A percentile compares a stretch with the other conserved stretches of the same genome.
These are phyloP conservation scores for Leucophenga maculata DNA, from an alignment of 2,888 invertebrate genomes.

Conservation along the genomic window DNA sequence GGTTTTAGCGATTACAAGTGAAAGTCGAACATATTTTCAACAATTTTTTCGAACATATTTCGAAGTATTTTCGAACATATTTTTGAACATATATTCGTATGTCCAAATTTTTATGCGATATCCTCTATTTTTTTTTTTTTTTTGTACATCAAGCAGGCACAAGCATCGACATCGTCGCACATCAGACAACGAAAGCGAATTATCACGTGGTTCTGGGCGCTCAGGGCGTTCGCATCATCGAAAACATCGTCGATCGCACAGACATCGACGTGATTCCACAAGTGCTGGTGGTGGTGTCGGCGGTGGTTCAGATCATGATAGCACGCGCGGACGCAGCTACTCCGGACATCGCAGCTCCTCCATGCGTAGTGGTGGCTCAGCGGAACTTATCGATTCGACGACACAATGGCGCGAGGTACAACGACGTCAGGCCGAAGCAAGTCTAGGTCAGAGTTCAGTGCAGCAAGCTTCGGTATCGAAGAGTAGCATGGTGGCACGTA, in stretches of 20 bases:
- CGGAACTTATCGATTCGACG: conserved; percentile 88
- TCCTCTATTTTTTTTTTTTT: background rate
- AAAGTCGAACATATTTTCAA: no score
- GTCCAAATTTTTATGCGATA: conserved; percentile 12
- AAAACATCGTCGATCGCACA: conserved; percentile 79
- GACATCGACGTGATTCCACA: conserved; percentile 80
- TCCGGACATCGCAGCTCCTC: conserved; percentile 72
- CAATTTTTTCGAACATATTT: no score
- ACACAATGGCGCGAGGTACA: conserved; percentile 92
- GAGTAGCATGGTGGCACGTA: conserved; percentile 74
- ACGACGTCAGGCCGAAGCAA: conserved; percentile 78
- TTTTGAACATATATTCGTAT: no score
- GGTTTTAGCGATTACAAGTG: no score
- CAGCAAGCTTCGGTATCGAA: conserved; percentile 82
- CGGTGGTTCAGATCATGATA: conserved; percentile 81
- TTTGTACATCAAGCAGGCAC: conserved; percentile 72
- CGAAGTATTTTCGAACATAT: no score
- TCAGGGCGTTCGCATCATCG: conserved; percentile 85
- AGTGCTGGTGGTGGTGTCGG: conserved; percentile 70
- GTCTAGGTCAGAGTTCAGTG: conserved; percentile 74
- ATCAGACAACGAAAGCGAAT: conserved; percentile 92
- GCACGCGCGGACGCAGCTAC: conserved; percentile 74
- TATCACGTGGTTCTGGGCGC: conserved; percentile 87
- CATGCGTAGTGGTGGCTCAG: conserved; percentile 68
- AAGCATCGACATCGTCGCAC: conserved; percentile 86